Conservation (phyloP, 2,888 invertebrate genomes). For the Drosophila neutralis region DNA sequence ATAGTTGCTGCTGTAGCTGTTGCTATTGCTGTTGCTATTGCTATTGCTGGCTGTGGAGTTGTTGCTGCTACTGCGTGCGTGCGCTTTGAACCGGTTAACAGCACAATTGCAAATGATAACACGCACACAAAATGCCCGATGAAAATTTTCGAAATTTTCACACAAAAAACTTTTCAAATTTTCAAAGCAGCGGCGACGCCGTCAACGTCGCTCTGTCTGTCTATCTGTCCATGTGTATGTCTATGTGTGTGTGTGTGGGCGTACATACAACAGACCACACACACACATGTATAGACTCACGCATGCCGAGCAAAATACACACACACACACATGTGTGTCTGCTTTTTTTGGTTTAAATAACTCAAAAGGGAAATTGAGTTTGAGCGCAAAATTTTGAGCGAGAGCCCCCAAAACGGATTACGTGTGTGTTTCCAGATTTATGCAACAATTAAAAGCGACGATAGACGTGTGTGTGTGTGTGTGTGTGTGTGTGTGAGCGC, state of each 20-base stretch:
- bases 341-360: slow-evolving; percentile 64
- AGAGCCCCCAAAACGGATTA: slow-evolving; percentile 41
- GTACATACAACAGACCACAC: slow-evolving; percentile 37
- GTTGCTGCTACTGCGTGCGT: slow-evolving; percentile 49
- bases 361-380: slow-evolving; percentile 78
- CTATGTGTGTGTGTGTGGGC: slow-evolving; percentile 41
- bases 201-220: slow-evolving; percentile 46
- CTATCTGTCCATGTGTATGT: slow-evolving; percentile 26
- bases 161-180: slow-evolving; percentile 78
- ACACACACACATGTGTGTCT: slow-evolving; percentile 37
- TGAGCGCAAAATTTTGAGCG: slow-evolving; percentile 66
- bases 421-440: slow-evolving; percentile 65
- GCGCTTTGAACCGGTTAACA: slow-evolving; percentile 76
- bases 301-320: slow-evolving; percentile 30
- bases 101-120: slow-evolving; percentile 82
- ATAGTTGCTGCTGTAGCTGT: slow-evolving; percentile 17
- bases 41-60: slow-evolving; percentile 17
- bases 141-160: slow-evolving; percentile 80
- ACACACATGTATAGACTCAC: slow-evolving; percentile 15
- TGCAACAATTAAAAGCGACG: slow-evolving; percentile 74
- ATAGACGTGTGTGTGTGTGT: slow-evolving; percentile 19
- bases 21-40: slow-evolving; percentile 6
- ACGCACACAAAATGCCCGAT: slow-evolving; percentile 64
- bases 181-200: slow-evolving; percentile 59
- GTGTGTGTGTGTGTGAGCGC: slow-evolving; percentile 16